These are phyloP conservation scores for Vanessa atalanta DNA, from an alignment of 1,140 invertebrate genomes.

Conservation along the genomic window DNA sequence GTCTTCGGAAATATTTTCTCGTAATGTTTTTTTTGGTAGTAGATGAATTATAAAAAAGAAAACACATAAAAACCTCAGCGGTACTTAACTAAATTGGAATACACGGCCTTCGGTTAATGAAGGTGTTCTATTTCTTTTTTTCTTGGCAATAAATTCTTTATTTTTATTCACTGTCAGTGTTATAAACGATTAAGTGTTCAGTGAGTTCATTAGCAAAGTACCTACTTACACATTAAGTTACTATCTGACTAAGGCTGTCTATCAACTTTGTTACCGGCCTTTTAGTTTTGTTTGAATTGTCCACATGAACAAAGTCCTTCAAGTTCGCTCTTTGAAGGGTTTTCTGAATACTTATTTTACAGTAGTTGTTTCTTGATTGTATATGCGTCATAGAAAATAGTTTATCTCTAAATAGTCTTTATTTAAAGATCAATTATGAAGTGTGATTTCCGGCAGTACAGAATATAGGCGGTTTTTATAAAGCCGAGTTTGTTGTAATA, in stretches of 20 bases:
- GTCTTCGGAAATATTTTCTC: too few relatives aligned
- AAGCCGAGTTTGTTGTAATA: too few relatives aligned
- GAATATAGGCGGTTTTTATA: too few relatives aligned
- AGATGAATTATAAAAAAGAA: too few relatives aligned
- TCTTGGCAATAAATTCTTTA: background rate
- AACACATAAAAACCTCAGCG: too few relatives aligned
- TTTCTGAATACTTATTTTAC: background rate
- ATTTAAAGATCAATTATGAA: too few relatives aligned
- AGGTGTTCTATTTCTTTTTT: background rate
- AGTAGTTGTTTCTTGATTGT: background rate
- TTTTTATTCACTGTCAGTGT: background rate
- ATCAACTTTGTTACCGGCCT: constrained; percentile 12
- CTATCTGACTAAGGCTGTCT: background rate
- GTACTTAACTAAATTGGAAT: too few relatives aligned
- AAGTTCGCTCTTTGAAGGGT: background rate
- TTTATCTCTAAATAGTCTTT: too few relatives aligned
- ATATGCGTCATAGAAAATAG: background rate
- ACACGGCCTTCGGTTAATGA: too few relatives aligned
- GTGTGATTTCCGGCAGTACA: too few relatives aligned
- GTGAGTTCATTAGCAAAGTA: constrained; percentile 4
- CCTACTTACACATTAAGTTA: constrained; percentile 1
- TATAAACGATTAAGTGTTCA: background rate
- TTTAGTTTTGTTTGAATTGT: constrained; percentile 15
- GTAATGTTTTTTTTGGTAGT: too few relatives aligned
- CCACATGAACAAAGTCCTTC: background rate